Conservation (phyloP, 1,140 invertebrate genomes). For the Drosophila nasuta region DNA sequence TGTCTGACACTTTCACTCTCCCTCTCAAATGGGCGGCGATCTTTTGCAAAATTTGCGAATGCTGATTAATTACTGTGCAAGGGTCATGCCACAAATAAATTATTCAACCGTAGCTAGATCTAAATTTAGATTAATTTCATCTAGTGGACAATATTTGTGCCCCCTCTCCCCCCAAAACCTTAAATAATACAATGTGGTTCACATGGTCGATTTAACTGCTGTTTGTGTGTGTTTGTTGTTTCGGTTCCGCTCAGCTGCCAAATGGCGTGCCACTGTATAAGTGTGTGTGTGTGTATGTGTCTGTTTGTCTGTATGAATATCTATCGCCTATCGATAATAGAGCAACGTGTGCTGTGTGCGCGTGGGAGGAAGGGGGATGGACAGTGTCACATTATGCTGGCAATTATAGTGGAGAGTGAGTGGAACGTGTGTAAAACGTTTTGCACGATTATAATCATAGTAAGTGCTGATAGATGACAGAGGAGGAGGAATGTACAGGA, state of each 20-base stretch:
- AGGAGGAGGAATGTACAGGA: too few relatives aligned
- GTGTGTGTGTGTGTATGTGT: too few relatives aligned
- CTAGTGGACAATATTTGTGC: neutral
- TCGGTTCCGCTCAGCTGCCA: slow-evolving; percentile 6
- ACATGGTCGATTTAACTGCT: slow-evolving; percentile 1
- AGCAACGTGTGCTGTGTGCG: neutral
- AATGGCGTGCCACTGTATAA: neutral
- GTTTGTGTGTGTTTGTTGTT: slow-evolving; percentile 1
- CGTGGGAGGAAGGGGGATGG: neutral
- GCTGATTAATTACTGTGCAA: neutral
- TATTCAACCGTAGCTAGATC: slow-evolving; percentile 9
- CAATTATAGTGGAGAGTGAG: slow-evolving; percentile 6
- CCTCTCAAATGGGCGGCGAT: neutral
- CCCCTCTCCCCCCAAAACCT: neutral
- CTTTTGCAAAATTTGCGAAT: neutral
- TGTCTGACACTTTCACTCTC: slow-evolving; percentile 5
- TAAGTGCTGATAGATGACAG: neutral
- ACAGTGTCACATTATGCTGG: slow-evolving; percentile 4
- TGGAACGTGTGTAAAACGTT: slow-evolving; percentile 20
- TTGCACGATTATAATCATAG: slow-evolving; percentile 1
- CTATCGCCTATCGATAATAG: slow-evolving; percentile 12
- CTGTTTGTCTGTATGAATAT: neutral
- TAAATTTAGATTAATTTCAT: slow-evolving; percentile 20
- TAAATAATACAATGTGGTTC: slow-evolving; percentile 16
- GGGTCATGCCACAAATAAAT: neutral